Evolutionary conservation across 2,888 invertebrate genomes (phyloP).

Genomic region (Chironomus tentans): DNA sequence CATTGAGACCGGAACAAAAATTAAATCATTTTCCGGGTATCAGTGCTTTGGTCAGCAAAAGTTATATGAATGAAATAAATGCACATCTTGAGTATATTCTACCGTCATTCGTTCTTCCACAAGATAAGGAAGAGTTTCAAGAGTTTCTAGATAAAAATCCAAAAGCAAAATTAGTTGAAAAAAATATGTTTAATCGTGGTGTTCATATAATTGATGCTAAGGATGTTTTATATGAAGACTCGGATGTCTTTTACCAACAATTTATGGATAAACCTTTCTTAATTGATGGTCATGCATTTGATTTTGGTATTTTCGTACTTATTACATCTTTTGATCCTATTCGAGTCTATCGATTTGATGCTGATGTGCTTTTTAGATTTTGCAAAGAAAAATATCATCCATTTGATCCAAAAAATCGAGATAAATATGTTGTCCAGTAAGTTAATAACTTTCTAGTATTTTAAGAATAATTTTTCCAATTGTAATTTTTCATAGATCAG

Average conservation of each 20-base stretch:
- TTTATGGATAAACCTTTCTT: conserved; percentile 1
- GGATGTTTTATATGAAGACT: neutral
- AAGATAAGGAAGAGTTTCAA: conserved; percentile 62
- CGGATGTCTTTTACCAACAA: neutral
- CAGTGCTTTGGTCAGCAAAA: conserved; percentile 82
- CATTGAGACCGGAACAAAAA: conserved; percentile 48
- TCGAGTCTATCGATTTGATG: neutral
- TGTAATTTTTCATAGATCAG: too few species aligned
- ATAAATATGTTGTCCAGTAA: conserved; percentile 71
- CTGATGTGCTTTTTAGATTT: conserved; percentile 42
- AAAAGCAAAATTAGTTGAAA: neutral
- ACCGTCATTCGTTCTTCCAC: conserved; percentile 32
- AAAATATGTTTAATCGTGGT: neutral
- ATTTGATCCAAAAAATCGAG: conserved; percentile 60
- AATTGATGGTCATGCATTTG: neutral
- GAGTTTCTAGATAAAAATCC: conserved; percentile 55
- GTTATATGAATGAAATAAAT: neutral
- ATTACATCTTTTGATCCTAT: neutral
- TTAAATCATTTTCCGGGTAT: conserved; percentile 87
- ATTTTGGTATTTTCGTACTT: neutral
- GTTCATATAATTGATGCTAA: neutral
- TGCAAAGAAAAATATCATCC: conserved; percentile 77
- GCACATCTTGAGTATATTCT: conserved; percentile 32
- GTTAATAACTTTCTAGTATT: too few species aligned
- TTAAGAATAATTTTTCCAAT: too few species aligned